Evolutionary conservation across 2,113 vertebrate genomes (phyloP), one percentile per base, ranked within the genome.

Genomic region (Kryptolebias marmoratus): DNA sequence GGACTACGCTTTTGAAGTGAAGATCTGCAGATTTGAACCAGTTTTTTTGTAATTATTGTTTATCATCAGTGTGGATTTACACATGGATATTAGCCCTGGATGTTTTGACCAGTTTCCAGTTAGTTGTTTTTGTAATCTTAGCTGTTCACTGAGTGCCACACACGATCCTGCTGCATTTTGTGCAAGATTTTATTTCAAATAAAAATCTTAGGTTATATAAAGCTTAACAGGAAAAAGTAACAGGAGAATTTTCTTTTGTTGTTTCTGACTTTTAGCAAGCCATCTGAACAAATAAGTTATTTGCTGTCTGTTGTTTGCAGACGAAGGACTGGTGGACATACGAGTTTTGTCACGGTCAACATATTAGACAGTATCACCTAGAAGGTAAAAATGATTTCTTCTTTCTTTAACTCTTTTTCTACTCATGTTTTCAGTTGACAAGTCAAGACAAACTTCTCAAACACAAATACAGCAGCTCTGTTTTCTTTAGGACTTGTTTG

Each of bases 301-400:
- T 31, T 50, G 11, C 22, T 65, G 31, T 68, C 4, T 42, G 31
- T 71, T 56, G 82, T 42, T 71, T 63, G 27, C 92, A 98, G 97
- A 98, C 96, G 11, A 98, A 97, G 90, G 96, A 98, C 87, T 98
- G 97, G 97, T 98, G 97, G 97, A 98, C 97, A 0, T 98, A 98
- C 1, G 96, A 98, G 87, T 97, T 98, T 86, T 98, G 97, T 87
- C 95, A 96, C 1, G 95, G 95, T 77, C 92, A 94, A 68, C 93
- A 97, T 76, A 95, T 98, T 81, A 95, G 96, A 83, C 97, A 98
- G 75, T 98, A 98, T 85, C 97, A 98, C 75, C 92, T 96, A 53
- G 95, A 98, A 95, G 97, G 96, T 97, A 83, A 89, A 58, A 58
- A n/a, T 14, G 27, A 22, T 11, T 27, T 27, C 7, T n/a, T 27